Conservation (phyloP, 37 sponge, comb jelly and placozoan genomes). For the Tethya wilhelma region DNA sequence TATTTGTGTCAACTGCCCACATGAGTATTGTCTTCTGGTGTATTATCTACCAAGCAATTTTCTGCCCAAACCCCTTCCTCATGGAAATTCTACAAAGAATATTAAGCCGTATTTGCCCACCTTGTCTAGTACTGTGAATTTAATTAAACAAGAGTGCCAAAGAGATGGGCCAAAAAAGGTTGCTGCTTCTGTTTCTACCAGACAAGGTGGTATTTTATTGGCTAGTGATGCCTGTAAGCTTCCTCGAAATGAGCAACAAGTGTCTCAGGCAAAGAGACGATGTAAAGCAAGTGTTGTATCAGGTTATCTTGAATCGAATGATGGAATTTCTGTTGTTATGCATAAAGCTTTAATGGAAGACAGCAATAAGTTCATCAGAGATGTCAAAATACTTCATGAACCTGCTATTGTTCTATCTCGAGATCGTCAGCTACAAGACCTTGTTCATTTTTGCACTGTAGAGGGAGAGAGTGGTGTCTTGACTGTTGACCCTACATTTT, state of each 20-base stretch:
- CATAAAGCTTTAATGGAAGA: slow-evolving; percentile 31
- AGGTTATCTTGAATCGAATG: background rate
- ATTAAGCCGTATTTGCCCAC: too few relatives aligned
- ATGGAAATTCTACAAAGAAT: slow-evolving; percentile 50
- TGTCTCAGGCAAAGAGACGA: slow-evolving; percentile 2
- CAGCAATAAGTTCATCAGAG: slow-evolving; percentile 15
- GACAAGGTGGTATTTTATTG: too few relatives aligned
- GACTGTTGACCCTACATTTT: slow-evolving; percentile 59
- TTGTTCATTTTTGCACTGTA: slow-evolving; percentile 40
- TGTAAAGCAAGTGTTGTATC: background rate
- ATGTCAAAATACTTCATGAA: slow-evolving; percentile 29
- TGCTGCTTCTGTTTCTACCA: too few relatives aligned
- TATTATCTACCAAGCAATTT: slow-evolving; percentile 39
- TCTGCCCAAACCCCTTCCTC: slow-evolving; percentile 10
- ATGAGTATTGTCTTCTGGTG: slow-evolving; percentile 37
- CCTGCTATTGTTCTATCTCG: slow-evolving; percentile 55
- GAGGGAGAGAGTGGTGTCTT: slow-evolving; percentile 15
- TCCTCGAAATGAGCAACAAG: slow-evolving; percentile 37
- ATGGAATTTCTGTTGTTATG: slow-evolving; percentile 52
- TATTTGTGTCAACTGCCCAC: slow-evolving; percentile 8
- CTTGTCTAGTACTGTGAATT: too few relatives aligned
- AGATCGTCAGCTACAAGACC: slow-evolving; percentile 35
- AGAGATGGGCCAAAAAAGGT: too few relatives aligned
- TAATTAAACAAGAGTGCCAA: too few relatives aligned
- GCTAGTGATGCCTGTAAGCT: slow-evolving; percentile 41